These are phyloP conservation scores for Tigriopus californicus DNA, from an alignment of 2,888 invertebrate species.

Conservation along the genomic window DNA sequence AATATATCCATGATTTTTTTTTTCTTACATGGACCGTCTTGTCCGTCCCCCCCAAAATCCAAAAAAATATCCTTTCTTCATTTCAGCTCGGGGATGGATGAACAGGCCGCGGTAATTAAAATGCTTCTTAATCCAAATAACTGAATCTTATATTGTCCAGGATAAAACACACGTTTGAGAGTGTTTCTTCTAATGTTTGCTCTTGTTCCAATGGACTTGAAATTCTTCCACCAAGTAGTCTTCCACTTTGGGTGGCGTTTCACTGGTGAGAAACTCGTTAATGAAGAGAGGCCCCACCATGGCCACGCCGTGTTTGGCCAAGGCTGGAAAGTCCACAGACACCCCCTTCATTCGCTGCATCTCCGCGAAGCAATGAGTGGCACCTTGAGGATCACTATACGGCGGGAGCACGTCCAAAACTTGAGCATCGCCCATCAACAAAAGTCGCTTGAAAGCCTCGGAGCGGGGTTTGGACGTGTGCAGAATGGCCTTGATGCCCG, in stretches of 20 bases:
- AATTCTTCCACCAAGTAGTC: slow-evolving; percentile 18
- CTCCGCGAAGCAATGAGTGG: slow-evolving; percentile 11
- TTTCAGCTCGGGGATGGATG: too few relatives aligned
- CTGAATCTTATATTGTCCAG: too few relatives aligned
- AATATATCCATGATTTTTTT: too few relatives aligned
- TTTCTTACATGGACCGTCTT: too few relatives aligned
- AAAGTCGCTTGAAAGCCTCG: neutral
- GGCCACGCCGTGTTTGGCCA: slow-evolving; percentile 36
- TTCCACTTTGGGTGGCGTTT: slow-evolving; percentile 17
- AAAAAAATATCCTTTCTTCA: too few relatives aligned
- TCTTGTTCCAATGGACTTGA: neutral
- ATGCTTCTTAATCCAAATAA: too few relatives aligned
- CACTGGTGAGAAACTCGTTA: slow-evolving; percentile 35
- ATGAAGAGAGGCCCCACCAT: slow-evolving; percentile 44
- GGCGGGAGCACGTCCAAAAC: slow-evolving; percentile 10
- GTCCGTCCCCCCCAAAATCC: too few relatives aligned
- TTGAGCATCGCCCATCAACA: neutral
- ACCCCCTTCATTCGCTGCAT: neutral
- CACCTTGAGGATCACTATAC: slow-evolving; percentile 17
- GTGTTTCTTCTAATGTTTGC: neutral
- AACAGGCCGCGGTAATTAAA: too few relatives aligned
- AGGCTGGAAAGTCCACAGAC: slow-evolving; percentile 35
- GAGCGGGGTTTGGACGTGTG: neutral
- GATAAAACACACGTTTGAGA: too few relatives aligned
- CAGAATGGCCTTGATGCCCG: neutral